Conservation (phyloP, 2,888 invertebrate genomes). For the Hydraecia micacea region DNA sequence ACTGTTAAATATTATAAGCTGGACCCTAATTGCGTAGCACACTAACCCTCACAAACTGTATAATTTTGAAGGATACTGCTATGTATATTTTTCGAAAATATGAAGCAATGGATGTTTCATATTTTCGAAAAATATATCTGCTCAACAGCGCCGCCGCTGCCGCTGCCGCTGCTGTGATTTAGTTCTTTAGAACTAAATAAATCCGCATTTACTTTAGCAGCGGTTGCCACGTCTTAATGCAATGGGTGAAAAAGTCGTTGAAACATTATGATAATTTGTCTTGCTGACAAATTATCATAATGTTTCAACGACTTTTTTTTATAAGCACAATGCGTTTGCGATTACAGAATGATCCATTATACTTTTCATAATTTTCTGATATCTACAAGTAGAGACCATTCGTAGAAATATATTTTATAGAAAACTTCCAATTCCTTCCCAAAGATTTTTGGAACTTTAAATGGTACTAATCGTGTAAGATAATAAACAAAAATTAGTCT, state of each 20-base stretch:
- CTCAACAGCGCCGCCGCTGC: no score
- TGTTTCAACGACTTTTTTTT: no score
- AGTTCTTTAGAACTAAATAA: no score
- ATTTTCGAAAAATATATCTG: no score
- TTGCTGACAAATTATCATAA: no score
- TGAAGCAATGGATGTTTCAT: no score
- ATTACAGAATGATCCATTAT: not conserved
- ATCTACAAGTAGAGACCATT: not conserved
- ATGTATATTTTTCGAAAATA: no score
- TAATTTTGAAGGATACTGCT: no score
- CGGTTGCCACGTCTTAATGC: not conserved
- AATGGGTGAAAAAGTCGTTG: not conserved
- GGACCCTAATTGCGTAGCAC: no score
- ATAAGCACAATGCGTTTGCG: not conserved
- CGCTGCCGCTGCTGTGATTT: no score
- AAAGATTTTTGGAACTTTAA: conserved; percentile 4
- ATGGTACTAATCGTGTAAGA: not conserved
- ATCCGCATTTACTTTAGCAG: not conserved
- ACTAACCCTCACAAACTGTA: no score
- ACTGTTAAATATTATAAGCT: not conserved
- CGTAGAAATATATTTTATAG: not conserved
- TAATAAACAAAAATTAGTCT: conserved; percentile 2
- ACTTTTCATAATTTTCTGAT: not conserved
- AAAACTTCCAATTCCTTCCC: not conserved
- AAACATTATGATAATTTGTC: not conserved